A percentile compares a stretch with the other conserved stretches of the same genome.
phyloP scores from a whole-genome alignment of 2,113 vertebrate species.

The Lota lota region DNA sequence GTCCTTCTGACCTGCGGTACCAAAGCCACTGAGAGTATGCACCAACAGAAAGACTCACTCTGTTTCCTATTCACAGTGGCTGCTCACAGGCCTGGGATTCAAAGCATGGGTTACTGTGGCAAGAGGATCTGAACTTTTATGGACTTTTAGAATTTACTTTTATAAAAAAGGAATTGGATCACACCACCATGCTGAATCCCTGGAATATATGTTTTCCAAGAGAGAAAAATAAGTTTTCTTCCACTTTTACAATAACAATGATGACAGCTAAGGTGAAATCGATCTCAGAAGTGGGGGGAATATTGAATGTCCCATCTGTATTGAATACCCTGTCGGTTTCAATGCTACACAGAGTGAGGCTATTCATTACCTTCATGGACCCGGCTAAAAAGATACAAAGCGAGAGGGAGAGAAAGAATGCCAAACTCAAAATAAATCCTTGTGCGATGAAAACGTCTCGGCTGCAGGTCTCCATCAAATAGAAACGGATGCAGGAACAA shows the following conservation, averaged over 20 bases:
- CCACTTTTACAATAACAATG: slow-evolving; percentile 30
- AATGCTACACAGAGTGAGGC: slow-evolving; percentile 37
- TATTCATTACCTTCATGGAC: slow-evolving; percentile 45
- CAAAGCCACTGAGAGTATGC: too few species aligned
- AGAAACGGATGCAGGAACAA: slow-evolving; percentile 1
- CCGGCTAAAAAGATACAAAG: slow-evolving; percentile 47
- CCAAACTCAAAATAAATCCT: slow-evolving; percentile 15
- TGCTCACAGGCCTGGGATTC: too few species aligned
- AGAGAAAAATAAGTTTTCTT: slow-evolving; percentile 25
- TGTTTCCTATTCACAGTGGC: too few species aligned
- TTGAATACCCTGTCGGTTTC: slow-evolving; percentile 48
- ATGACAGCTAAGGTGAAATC: slow-evolving; percentile 32
- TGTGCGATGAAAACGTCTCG: slow-evolving; percentile 10
- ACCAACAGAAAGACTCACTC: too few species aligned
- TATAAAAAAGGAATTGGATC: slow-evolving; percentile 20
- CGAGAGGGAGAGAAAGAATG: slow-evolving; percentile 9
- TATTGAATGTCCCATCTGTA: slow-evolving; percentile 50
- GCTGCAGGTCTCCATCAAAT: not conserved
- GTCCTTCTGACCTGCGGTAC: too few species aligned
- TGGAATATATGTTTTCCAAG: not conserved
- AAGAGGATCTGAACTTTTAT: too few species aligned
- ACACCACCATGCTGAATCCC: slow-evolving; percentile 1
- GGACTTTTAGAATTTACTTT: too few species aligned
- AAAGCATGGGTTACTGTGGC: too few species aligned
- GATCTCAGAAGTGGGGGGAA: not conserved